These are phyloP conservation scores for Leptobrachium leishanense DNA, from an alignment of 2,113 vertebrate species.

Conservation along the genomic window DNA sequence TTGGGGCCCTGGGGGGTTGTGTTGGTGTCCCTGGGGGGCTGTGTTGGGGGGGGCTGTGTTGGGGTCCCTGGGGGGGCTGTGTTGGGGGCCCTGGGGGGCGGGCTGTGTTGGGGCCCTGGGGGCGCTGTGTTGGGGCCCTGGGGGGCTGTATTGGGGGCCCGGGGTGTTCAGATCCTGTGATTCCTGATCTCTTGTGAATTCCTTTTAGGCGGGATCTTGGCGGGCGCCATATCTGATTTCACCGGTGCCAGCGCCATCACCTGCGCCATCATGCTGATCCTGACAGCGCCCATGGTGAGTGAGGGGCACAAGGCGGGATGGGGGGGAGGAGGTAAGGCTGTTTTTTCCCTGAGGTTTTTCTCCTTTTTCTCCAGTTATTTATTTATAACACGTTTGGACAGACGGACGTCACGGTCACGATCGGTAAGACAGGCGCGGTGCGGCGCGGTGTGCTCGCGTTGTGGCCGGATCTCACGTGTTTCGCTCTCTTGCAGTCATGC, in stretches of 20 bases:
- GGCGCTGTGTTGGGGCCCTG: too few species aligned
- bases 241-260: conserved; percentile 84
- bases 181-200: not conserved
- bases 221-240: conserved; percentile 88
- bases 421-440: conserved; percentile 68
- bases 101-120: too few species aligned
- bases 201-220: conserved; percentile 82
- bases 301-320: too few species aligned
- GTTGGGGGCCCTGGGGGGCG: too few species aligned
- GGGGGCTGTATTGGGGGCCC: too few species aligned
- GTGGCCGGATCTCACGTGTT: not conserved
- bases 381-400: conserved; percentile 88
- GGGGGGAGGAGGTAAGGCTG: too few species aligned
- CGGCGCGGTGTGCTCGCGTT: not conserved
- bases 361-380: conserved; percentile 74
- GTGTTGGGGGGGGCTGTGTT: too few species aligned
- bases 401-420: conserved; percentile 72
- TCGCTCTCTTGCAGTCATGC: conserved; percentile 73
- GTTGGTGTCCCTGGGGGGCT: too few species aligned
- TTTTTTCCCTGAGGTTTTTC: not conserved
- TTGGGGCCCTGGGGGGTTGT: too few species aligned
- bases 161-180: too few species aligned
- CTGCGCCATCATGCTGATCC: conserved; percentile 84
- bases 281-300: conserved; percentile 89
- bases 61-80: too few species aligned